Evolutionary conservation across 92 coral and sea anemone genomes (phyloP).

Genomic region (Metridium senile): DNA sequence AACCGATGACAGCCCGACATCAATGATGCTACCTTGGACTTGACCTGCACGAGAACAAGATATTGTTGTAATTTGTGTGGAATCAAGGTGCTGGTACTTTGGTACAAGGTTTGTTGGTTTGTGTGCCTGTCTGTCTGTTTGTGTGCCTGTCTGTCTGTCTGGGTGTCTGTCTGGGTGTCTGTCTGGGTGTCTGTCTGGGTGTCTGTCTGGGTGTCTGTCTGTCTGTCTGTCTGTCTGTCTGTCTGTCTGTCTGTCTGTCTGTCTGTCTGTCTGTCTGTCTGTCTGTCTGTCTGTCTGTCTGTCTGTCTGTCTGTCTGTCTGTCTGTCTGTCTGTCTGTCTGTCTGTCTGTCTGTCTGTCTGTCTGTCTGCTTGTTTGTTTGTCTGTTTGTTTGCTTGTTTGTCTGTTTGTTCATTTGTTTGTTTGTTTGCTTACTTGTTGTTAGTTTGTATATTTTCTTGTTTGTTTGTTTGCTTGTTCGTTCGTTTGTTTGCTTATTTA

Average conservation of each 20-base stretch:
- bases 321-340: constrained; percentile 1
- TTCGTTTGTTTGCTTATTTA: not conserved
- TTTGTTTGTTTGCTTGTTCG: not conserved
- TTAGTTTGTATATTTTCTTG: not conserved
- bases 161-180: no score
- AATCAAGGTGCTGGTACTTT: no score
- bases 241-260: no score
- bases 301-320: not conserved
- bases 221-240: no score
- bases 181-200: no score
- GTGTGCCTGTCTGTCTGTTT: no score
- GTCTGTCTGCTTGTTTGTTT: not conserved
- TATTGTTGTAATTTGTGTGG: no score
- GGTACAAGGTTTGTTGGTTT: no score
- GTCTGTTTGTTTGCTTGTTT: not conserved
- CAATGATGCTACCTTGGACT: constrained; percentile 72
- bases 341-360: constrained; percentile 6
- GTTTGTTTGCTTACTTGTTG: not conserved
- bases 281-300: not conserved
- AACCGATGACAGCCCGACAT: constrained; percentile 81
- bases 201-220: no score
- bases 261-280: no score
- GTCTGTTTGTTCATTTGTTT: not conserved
- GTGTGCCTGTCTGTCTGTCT: no score
- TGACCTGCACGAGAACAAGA: constrained; percentile 55